Evolutionary conservation across 2,888 invertebrate genomes (phyloP).

Genomic region (Elysia crispata): DNA sequence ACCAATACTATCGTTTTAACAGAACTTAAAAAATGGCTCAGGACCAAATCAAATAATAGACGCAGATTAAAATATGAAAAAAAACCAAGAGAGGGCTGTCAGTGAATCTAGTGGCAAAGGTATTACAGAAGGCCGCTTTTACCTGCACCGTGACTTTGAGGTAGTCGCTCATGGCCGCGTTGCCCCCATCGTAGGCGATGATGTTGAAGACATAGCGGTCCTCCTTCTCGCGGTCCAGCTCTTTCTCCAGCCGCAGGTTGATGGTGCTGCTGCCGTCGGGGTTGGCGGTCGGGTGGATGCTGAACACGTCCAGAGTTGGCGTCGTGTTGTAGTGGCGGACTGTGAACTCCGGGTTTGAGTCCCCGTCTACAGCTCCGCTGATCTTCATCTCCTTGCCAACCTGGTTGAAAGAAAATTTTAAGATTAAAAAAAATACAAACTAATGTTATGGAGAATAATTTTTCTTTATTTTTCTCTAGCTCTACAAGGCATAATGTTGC

Average conservation of each 20-base stretch:
- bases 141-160: slow-evolving; percentile 57
- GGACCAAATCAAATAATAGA: no score
- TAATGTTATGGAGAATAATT: no score
- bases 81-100: no score
- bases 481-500: no score
- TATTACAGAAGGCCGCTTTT: no score
- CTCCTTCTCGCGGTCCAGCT: slow-evolving; percentile 63
- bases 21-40: no score
- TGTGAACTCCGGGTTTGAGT: slow-evolving; percentile 61
- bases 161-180: slow-evolving; percentile 56
- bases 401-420: no score
- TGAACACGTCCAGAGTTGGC: slow-evolving; percentile 58
- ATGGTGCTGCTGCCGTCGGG: slow-evolving; percentile 64
- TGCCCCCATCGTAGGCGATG: slow-evolving; percentile 65
- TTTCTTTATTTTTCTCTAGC: no score
- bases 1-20: no score
- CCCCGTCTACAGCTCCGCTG: slow-evolving; percentile 62
- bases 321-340: slow-evolving; percentile 64
- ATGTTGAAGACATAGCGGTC: slow-evolving; percentile 62
- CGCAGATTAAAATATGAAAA: no score
- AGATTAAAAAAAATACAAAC: no score
- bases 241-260: slow-evolving; percentile 60
- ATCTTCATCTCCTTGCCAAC: slow-evolving; percentile 53
- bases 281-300: slow-evolving; percentile 60
- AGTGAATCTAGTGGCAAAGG: no score